A percentile compares a stretch with the other conserved stretches of the same genome.
These are phyloP conservation scores for Delphinapterus leucas DNA, from an alignment of 2,113 vertebrate genomes.

Conservation along the genomic window DNA sequence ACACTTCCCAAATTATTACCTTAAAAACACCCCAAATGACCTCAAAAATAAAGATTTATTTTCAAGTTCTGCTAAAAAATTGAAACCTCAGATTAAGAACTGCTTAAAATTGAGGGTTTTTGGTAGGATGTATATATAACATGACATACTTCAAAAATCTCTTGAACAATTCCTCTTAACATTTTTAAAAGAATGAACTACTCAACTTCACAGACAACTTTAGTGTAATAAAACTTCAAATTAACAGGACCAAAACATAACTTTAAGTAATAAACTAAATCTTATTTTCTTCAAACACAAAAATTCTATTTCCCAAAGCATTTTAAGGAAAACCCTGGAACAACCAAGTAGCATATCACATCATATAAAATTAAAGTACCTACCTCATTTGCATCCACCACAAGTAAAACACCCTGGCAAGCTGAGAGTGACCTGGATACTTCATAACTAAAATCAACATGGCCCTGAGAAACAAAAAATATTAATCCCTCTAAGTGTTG, in stretches of 20 bases:
- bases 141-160: neutral
- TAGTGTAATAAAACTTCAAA: neutral
- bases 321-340: constrained; percentile 7
- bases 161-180: neutral
- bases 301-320: neutral
- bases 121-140: neutral
- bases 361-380: neutral
- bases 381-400: constrained; percentile 98
- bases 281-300: constrained; percentile 21
- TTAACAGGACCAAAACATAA: neutral
- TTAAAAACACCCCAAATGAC: neutral
- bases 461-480: constrained; percentile 85
- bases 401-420: constrained; percentile 95
- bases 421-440: constrained; percentile 96
- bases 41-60: neutral
- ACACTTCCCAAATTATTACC: neutral
- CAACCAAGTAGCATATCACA: neutral
- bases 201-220: neutral
- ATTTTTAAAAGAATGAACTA: neutral
- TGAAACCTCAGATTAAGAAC: constrained; percentile 1
- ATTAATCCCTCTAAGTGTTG: constrained; percentile 4
- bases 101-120: neutral
- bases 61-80: constrained; percentile 9
- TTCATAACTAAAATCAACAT: constrained; percentile 98
- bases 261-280: neutral